Evolutionary conservation across 1,140 invertebrate species (phyloP), one percentile per base, ranked within the genome.

Genomic region (Pectinophora gossypiella): DNA sequence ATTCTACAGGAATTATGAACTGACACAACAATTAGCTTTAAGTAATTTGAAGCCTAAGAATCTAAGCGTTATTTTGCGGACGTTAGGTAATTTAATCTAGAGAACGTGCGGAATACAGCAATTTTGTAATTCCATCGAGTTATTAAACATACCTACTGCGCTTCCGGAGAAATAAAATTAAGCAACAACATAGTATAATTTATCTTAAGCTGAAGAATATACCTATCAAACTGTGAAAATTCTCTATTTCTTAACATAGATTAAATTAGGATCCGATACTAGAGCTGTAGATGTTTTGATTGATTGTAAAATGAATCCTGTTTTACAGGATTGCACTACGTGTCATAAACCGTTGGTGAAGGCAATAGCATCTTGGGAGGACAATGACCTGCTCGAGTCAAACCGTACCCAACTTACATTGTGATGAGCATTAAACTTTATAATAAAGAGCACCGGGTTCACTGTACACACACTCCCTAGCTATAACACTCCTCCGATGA

Each of bases 331-430:
- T 68, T 61, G 69, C 65, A 73, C 70, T 80, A 81, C 73, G 75
- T 64, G 69, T 70, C 53, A 67, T 63, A 68, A 76, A 70, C 64
- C 71, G 72, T n/a, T n/a, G n/a, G 7, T 32, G 27, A n/a, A 40
- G 36, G 13, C 36, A 40, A 16, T 15, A 15, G 2, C 27, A n/a
- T 1, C n/a, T n/a, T n/a, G 9, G 60, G 62, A 82, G 82, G 79
- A 82, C 82, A 68, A 68, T 72, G 79, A 85, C 82, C 82, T 69
- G 70, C 51, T 54, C 68, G 68, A 59, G 68, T 83, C 79, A 71
- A 83, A 83, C 73, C 68, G 70, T 77, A 76, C 75, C 73, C 64
- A 73, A 67, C 65, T 68, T 69, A 72, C 68, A 73, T 66, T 69
- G 48, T 50, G 60, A 64, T 52, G 52, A 60, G 68, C 61, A 72